Evolutionary conservation across 1,140 invertebrate species (phyloP).

Genomic region (Cyphomyrmex costatus): DNA sequence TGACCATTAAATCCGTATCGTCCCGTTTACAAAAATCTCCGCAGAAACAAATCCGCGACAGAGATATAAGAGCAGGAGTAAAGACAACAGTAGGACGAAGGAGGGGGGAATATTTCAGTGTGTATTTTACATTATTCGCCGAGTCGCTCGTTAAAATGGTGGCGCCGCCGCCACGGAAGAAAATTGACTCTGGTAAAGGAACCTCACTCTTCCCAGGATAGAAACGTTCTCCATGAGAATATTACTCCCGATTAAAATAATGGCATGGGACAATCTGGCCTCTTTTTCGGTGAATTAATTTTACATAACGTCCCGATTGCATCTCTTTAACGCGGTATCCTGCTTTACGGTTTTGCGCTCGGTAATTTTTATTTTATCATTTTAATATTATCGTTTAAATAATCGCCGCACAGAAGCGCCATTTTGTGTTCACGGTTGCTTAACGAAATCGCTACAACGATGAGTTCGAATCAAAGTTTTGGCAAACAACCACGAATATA

Average conservation of each 20-base stretch:
- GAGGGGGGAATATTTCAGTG: conserved; percentile 5
- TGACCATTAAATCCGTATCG: conserved; percentile 48
- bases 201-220: conserved; percentile 1
- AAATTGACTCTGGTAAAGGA: conserved; percentile 39
- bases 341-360: not conserved
- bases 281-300: conserved; percentile 23
- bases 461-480: not conserved
- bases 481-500: conserved; percentile 16
- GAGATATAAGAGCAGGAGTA: not conserved
- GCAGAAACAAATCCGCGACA: not conserved
- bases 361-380: not conserved
- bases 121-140: conserved; percentile 63
- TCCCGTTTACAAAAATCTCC: conserved; percentile 50
- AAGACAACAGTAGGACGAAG: not conserved
- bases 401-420: no score
- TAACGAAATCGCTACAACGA: not conserved
- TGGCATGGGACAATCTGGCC: not conserved
- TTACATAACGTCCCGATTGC: conserved; percentile 1
- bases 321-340: not conserved
- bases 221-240: conserved; percentile 33
- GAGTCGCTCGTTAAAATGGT: conserved; percentile 56
- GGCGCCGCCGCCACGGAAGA: conserved; percentile 1
- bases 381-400: not conserved
- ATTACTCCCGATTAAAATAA: conserved; percentile 45
- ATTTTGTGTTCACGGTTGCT: not conserved